Conservation (phyloP, 2,113 vertebrate species). For the Dendropsophus ebraccatus region DNA sequence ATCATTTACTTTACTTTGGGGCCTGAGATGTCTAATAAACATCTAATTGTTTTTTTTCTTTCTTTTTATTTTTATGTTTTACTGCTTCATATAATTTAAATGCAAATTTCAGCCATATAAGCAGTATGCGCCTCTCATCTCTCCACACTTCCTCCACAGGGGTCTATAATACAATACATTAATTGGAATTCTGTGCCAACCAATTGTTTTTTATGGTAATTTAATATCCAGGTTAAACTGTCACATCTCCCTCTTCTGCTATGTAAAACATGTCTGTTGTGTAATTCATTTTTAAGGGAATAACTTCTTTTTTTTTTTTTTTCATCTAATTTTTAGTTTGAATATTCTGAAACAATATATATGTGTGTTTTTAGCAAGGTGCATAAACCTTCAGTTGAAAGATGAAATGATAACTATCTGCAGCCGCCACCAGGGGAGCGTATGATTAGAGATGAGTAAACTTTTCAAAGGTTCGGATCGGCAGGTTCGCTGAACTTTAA, state of each 20-base stretch:
- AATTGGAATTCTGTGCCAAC: constrained; percentile 27
- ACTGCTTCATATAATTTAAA: constrained; percentile 34
- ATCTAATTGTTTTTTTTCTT: constrained; percentile 1
- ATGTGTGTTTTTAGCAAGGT: no score
- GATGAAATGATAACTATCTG: no score
- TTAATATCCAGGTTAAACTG: constrained; percentile 16
- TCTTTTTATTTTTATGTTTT: background rate
- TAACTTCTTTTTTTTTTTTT: background rate
- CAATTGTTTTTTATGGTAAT: background rate
- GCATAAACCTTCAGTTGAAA: no score
- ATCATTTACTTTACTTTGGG: background rate
- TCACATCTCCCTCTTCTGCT: background rate
- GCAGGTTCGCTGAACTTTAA: no score
- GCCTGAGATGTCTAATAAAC: constrained; percentile 1
- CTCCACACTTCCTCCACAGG: constrained; percentile 5
- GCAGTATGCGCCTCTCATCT: background rate
- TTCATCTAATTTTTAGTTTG: background rate
- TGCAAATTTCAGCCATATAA: constrained; percentile 40
- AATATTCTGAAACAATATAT: background rate
- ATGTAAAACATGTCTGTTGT: background rate
- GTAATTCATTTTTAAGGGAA: background rate
- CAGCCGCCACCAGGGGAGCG: no score
- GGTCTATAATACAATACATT: constrained; percentile 7
- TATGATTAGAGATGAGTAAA: no score
- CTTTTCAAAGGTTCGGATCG: no score